These are phyloP conservation scores for Mustelus asterias DNA, from an alignment of 2,113 vertebrate species.

Conservation along the genomic window DNA sequence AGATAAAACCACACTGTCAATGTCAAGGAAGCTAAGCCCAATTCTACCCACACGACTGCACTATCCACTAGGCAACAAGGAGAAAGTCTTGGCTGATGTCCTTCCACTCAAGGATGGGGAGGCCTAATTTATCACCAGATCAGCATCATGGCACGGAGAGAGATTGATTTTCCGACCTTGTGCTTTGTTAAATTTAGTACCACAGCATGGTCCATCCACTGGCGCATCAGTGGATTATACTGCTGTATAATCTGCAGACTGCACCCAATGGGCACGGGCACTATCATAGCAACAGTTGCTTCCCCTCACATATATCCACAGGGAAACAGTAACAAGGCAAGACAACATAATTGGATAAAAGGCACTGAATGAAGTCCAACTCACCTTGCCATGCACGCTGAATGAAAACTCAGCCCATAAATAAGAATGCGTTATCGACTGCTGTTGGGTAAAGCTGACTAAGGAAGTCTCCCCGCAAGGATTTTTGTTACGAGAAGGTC, in stretches of 20 bases:
- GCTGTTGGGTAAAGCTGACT: conserved; percentile 4
- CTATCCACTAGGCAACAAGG: background rate
- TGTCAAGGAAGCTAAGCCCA: background rate
- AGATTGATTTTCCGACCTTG: background rate
- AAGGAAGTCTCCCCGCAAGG: background rate
- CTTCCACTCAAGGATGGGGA: background rate
- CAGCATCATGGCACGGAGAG: background rate
- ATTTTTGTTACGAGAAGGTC: background rate
- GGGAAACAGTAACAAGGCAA: background rate
- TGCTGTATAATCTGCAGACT: background rate
- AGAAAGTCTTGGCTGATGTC: background rate
- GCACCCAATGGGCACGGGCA: background rate
- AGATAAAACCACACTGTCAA: background rate
- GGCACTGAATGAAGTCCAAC: background rate
- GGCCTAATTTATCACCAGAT: background rate
- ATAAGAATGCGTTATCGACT: background rate
- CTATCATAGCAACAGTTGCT: background rate
- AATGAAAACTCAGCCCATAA: background rate
- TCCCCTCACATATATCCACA: background rate
- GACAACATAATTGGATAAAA: background rate
- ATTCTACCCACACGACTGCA: background rate
- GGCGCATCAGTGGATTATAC: background rate
- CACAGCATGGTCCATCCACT: background rate
- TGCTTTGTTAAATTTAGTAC: background rate
- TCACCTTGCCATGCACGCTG: background rate